Evolutionary conservation across 2,888 invertebrate genomes (phyloP).

Genomic region (Beris chalybata): DNA sequence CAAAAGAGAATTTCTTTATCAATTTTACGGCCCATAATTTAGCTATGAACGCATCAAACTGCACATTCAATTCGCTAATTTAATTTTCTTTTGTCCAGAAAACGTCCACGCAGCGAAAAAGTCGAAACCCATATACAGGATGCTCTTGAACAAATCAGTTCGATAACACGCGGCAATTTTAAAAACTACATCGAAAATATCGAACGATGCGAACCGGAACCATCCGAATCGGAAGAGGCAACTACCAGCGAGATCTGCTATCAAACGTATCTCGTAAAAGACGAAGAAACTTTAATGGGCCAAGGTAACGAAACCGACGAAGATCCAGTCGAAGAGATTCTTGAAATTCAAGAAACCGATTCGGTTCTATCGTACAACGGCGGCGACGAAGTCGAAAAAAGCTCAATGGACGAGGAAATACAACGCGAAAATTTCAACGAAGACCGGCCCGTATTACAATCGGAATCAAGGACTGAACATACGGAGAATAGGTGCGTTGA

Average conservation of each 20-base stretch:
- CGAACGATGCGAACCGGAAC: conserved; percentile 12
- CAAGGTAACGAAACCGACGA: conserved; percentile 8
- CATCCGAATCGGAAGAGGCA: conserved; percentile 14
- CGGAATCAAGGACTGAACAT: neutral
- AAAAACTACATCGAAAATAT: conserved; percentile 28
- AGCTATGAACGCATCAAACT: too few relatives aligned
- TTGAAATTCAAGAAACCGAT: too few relatives aligned
- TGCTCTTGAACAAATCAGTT: conserved; percentile 51
- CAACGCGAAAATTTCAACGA: neutral
- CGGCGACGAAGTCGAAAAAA: too few relatives aligned
- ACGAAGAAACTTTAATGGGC: conserved; percentile 3
- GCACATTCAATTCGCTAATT: too few relatives aligned
- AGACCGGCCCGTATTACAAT: neutral
- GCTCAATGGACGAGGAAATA: neutral
- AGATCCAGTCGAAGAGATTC: neutral
- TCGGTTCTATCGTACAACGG: too few relatives aligned
- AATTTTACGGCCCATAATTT: too few relatives aligned
- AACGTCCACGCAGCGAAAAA: conserved; percentile 46
- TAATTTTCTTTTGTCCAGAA: conserved; percentile 39
- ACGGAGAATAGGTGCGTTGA: too few relatives aligned
- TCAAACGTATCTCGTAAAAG: neutral
- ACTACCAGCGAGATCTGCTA: conserved; percentile 3
- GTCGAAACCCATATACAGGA: conserved; percentile 52
- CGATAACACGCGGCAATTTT: conserved; percentile 43
- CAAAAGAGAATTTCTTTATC: too few relatives aligned